Evolutionary conservation across 2,113 vertebrate genomes (phyloP).

Genomic region (Cariama cristata): DNA sequence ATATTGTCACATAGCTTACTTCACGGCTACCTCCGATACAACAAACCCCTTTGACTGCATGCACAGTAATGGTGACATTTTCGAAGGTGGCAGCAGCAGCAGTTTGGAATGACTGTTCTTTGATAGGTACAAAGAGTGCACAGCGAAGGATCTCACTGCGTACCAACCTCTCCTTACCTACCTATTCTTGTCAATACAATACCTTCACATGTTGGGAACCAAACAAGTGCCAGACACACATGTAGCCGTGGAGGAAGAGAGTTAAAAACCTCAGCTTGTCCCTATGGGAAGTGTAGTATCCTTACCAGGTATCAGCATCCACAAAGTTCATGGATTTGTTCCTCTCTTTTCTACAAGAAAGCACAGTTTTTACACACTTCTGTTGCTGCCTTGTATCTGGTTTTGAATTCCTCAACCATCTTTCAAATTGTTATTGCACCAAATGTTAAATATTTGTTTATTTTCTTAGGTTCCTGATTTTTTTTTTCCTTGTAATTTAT

Average conservation of each 20-base stretch:
- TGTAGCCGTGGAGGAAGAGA: accelerated
- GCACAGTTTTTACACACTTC: background rate
- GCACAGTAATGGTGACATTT: background rate
- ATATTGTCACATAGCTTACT: background rate
- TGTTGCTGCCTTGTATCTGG: background rate
- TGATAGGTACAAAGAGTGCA: background rate
- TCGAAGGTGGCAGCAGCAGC: background rate
- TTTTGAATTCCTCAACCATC: background rate
- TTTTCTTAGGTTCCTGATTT: background rate
- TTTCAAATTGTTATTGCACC: background rate
- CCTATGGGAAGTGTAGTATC: background rate
- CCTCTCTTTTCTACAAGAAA: background rate
- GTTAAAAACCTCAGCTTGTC: background rate
- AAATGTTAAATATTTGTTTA: background rate
- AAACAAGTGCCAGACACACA: background rate
- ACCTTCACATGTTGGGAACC: background rate
- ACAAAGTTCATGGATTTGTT: background rate
- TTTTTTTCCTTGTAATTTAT: background rate
- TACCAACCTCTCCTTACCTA: background rate
- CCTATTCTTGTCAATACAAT: background rate
- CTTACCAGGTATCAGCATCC: background rate
- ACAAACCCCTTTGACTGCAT: background rate
- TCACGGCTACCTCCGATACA: background rate
- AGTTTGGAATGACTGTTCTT: background rate
- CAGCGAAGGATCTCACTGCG: background rate